Evolutionary conservation across 2,888 invertebrate species (phyloP).

Genomic region (Yponomeuta sedellus): DNA sequence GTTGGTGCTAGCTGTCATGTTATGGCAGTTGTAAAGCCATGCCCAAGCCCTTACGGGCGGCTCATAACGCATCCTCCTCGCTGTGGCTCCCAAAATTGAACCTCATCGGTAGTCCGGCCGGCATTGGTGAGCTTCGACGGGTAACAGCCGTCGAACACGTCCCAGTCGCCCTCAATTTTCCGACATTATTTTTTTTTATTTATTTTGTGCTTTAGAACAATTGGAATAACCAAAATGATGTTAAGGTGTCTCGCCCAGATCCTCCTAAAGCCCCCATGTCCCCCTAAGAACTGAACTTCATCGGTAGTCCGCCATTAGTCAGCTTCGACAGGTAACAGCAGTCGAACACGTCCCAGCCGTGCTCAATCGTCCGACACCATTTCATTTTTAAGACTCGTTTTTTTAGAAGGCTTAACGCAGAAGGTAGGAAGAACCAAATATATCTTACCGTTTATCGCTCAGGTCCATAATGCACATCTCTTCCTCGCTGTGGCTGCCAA

Average conservation of each 20-base stretch:
- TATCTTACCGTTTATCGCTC: constrained; percentile 66
- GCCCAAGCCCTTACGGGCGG: no score
- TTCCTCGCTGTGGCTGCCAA: constrained; percentile 42
- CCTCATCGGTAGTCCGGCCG: constrained; percentile 78
- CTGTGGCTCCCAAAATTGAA: neutral
- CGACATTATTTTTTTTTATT: no score
- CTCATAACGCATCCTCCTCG: no score
- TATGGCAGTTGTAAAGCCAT: no score
- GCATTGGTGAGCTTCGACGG: constrained; percentile 78
- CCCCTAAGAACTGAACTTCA: constrained; percentile 77
- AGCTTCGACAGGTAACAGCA: constrained; percentile 86
- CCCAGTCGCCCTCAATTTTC: constrained; percentile 83
- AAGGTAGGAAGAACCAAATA: neutral
- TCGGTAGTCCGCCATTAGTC: constrained; percentile 81
- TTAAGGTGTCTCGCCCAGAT: constrained; percentile 75
- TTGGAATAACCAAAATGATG: constrained; percentile 17
- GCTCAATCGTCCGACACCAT: constrained; percentile 74
- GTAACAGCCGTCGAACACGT: constrained; percentile 93
- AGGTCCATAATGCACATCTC: constrained; percentile 76
- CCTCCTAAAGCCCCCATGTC: constrained; percentile 67
- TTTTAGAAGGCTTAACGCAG: neutral
- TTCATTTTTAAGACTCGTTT: neutral
- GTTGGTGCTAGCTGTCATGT: no score
- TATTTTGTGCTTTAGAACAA: no score
- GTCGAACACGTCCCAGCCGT: constrained; percentile 93